Base-by-base conservation (phyloP, 2,888 invertebrate genomes). In the Exephanes ischioxanthus region DNA sequence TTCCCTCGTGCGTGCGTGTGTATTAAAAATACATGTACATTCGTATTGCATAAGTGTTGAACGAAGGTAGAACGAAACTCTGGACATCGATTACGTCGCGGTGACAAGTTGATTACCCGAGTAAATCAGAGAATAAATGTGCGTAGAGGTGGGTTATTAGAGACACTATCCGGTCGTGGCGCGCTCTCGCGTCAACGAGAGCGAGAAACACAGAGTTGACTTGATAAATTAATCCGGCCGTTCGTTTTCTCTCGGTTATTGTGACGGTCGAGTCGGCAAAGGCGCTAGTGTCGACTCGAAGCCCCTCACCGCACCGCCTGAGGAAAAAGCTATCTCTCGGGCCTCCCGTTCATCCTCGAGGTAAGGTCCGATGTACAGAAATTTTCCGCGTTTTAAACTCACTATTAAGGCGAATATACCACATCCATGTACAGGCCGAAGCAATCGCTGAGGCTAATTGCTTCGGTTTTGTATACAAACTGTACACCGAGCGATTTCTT, bases 61-160 rank as follows among this genome's bases (percentile, higher is more conserved):
- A 30, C 11, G 11, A 30, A 41, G 48, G 45, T 53, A 37, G 37
- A 48, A 63, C 26, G 51, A 73, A 78, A 77, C 19, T 51, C 68
- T 22, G 37, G 67, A 68, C 81, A 61, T 73, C 68, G 82, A 75
- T 78, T 81, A 76, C 67, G 77, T 16, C 63, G 11, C 75, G 72
- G 80, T 87, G 86, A 86, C 86, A 87, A 86, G 82, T 79, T 81
- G 86, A 86, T 88, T 84, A 84, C 84, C 55, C n/a, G 75, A 88
- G 86, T 87, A 79, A 86, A 86, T 84, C 86, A 86, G 84, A 51
- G 72, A 70, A 83, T 78, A 80, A 86, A 79, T 80, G 66, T 58
- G 58, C 51, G 76, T 66, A 45, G 68, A 68, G 41, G 70, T 30
- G 75, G 58, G 41, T 75, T 75, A 66, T 79, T 61, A 78, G 73